Percentiles rank a stretch among this genome's conserved stretches.
Conservation (phyloP, 2,888 invertebrate species). For the Slavum lentiscoides region DNA sequence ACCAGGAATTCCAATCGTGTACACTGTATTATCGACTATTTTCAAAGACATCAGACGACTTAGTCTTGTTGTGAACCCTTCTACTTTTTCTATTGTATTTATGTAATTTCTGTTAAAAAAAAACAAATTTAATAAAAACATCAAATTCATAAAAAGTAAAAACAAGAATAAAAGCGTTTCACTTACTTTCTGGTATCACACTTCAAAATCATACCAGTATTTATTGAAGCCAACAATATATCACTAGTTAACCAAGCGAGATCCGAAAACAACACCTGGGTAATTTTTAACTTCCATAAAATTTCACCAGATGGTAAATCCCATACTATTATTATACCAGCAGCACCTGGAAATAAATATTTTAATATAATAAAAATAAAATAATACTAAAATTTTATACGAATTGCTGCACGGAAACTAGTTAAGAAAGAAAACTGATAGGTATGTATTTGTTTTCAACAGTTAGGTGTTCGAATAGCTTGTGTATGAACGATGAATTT, state of each 20-base stretch:
- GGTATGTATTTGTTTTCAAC: too few relatives aligned
- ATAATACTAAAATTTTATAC: too few relatives aligned
- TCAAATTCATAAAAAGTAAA: neutral
- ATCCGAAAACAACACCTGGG: neutral
- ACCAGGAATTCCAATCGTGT: constrained; percentile 11
- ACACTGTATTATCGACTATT: neutral
- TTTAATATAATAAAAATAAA: too few relatives aligned
- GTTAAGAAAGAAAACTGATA: too few relatives aligned
- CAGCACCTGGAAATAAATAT: constrained; percentile 26
- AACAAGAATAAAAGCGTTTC: neutral
- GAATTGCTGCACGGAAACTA: too few relatives aligned
- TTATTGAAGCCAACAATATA: constrained; percentile 20
- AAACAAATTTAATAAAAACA: neutral
- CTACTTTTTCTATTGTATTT: neutral
- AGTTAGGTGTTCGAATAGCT: too few relatives aligned
- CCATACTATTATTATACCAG: constrained; percentile 53
- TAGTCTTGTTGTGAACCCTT: constrained; percentile 8
- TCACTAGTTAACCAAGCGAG: constrained; percentile 13
- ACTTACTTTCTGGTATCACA: constrained; percentile 24
- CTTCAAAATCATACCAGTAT: constrained; percentile 19
- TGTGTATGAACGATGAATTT: too few relatives aligned
- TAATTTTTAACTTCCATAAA: constrained; percentile 19
- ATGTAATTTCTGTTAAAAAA: constrained; percentile 10
- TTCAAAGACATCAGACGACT: constrained; percentile 3
- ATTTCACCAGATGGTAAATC: constrained; percentile 35